A percentile compares a stretch with the other conserved stretches of the same genome.
These are phyloP conservation scores for Sebastes fasciatus DNA, from an alignment of 2,113 vertebrate genomes.

Conservation along the genomic window DNA sequence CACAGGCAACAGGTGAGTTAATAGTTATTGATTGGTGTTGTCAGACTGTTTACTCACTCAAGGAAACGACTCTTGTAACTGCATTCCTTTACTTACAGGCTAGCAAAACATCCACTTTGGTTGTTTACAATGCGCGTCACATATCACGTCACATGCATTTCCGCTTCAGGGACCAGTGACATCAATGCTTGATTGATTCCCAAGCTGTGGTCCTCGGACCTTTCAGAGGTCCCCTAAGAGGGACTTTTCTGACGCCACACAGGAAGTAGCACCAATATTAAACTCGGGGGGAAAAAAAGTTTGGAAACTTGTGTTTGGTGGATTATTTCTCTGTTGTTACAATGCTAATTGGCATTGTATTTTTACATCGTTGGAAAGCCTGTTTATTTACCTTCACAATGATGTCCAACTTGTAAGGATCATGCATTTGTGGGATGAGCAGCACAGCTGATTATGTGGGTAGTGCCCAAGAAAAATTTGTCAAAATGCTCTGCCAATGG, in stretches of 20 bases:
- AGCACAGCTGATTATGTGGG: too few relatives aligned
- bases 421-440: too few relatives aligned
- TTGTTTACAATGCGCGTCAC: slow-evolving; percentile 69
- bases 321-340: too few relatives aligned
- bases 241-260: neutral
- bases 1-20: too few relatives aligned
- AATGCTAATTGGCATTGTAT: too few relatives aligned
- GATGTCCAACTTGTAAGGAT: too few relatives aligned
- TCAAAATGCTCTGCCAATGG: too few relatives aligned
- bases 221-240: neutral
- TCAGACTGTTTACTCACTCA: slow-evolving; percentile 51
- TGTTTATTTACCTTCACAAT: too few relatives aligned
- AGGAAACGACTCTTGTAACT: neutral
- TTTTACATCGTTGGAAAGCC: too few relatives aligned
- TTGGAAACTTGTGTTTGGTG: too few relatives aligned
- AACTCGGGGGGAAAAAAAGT: too few relatives aligned
- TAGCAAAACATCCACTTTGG: slow-evolving; percentile 1
- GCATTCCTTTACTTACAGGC: slow-evolving; percentile 49
- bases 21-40: neutral
- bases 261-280: neutral
- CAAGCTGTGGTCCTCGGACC: slow-evolving; percentile 15
- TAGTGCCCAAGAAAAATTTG: too few relatives aligned
- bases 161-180: slow-evolving; percentile 24
- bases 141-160: slow-evolving; percentile 27
- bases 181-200: neutral